phyloP scores from a whole-genome alignment of 2,888 invertebrate genomes.

The Carcina quercana region DNA sequence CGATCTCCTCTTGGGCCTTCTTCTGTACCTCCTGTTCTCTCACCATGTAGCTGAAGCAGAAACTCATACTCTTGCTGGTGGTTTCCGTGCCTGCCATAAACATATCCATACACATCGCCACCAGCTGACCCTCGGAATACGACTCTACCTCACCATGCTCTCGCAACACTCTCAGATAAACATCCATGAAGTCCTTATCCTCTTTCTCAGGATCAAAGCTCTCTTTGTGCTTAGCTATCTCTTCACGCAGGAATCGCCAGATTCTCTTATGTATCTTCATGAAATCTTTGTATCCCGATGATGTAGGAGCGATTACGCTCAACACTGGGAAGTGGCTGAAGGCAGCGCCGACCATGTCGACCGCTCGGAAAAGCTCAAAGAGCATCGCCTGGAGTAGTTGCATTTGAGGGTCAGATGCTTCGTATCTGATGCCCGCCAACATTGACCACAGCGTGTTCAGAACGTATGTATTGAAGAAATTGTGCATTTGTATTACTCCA shows the following conservation, averaged over 20 bases:
- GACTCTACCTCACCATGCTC: constrained; percentile 71
- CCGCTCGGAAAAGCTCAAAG: constrained; percentile 80
- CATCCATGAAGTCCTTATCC: constrained; percentile 87
- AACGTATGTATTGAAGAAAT: constrained; percentile 84
- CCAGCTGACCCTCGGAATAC: constrained; percentile 82
- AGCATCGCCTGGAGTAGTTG: constrained; percentile 79
- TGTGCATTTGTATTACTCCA: constrained; percentile 78
- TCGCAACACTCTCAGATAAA: constrained; percentile 80
- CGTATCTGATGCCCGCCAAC: constrained; percentile 85
- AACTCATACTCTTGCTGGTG: constrained; percentile 85
- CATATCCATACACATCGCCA: constrained; percentile 88
- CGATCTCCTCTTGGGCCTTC: constrained; percentile 86
- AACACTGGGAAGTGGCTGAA: constrained; percentile 88
- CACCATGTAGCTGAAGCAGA: constrained; percentile 83
- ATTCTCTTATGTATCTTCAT: constrained; percentile 80
- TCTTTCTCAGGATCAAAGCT: constrained; percentile 72
- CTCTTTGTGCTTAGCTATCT: constrained; percentile 81
- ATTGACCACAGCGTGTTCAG: constrained; percentile 89
- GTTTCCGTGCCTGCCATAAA: constrained; percentile 93
- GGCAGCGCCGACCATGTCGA: constrained; percentile 87
- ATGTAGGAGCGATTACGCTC: constrained; percentile 80
- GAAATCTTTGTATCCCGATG: constrained; percentile 85
- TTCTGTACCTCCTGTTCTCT: constrained; percentile 81
- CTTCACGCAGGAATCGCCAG: constrained; percentile 82
- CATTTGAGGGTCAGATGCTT: constrained; percentile 80